Percentiles rank a stretch among this genome's conserved stretches.
Conservation (phyloP, 2,113 vertebrate genomes). For the Urocolius indicus region DNA sequence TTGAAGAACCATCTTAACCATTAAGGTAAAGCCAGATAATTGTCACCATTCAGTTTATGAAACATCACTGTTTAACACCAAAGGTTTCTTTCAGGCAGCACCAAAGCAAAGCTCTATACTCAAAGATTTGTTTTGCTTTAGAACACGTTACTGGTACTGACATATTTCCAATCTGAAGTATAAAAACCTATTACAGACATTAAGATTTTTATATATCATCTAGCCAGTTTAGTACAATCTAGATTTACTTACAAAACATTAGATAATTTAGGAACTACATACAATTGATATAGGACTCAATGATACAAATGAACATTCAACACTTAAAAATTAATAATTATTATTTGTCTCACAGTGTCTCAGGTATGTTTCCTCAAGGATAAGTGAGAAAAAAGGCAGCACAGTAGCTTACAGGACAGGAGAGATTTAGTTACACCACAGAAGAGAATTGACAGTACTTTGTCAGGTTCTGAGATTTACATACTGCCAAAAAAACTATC, state of each 20-base stretch:
- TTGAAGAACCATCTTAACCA: not conserved
- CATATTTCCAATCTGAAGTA: not conserved
- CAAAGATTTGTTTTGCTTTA: not conserved
- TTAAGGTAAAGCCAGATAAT: not conserved
- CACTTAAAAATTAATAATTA: not conserved
- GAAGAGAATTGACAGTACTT: not conserved
- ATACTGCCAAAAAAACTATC: not conserved
- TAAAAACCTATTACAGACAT: not conserved
- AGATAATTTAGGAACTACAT: not conserved
- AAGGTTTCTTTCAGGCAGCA: not conserved
- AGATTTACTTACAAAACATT: not conserved
- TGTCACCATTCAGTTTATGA: not conserved
- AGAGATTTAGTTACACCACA: not conserved
- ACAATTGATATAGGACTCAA: not conserved
- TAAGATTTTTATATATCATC: not conserved
- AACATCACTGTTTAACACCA: not conserved
- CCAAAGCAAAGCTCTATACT: not conserved
- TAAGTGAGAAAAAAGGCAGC: not conserved
- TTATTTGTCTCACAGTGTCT: not conserved
- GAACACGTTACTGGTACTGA: not conserved
- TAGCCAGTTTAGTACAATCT: not conserved
- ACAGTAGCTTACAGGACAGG: not conserved
- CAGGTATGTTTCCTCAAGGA: not conserved
- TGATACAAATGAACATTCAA: not conserved
- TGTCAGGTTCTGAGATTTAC: not conserved